These are phyloP conservation scores for Cephus pulcher DNA, from an alignment of 2,888 invertebrate genomes.

Conservation along the genomic window DNA sequence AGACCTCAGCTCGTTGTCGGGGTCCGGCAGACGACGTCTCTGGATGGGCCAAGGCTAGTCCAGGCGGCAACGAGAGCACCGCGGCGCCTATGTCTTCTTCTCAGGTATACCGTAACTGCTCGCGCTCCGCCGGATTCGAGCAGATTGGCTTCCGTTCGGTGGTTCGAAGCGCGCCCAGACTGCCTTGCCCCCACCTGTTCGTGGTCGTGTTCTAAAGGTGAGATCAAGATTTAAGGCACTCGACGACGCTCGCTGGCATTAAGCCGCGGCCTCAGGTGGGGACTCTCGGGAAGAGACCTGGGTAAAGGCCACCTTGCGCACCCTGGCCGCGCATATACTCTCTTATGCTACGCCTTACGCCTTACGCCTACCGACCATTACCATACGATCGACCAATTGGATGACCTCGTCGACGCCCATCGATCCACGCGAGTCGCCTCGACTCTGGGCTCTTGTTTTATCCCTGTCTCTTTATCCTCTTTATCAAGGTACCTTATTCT, in stretches of 20 bases:
- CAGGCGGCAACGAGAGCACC: constrained; percentile 5
- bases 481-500: not conserved
- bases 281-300: constrained; percentile 30
- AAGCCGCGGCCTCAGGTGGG: constrained; percentile 23
- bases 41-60: not conserved
- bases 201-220: constrained; percentile 46
- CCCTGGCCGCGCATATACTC: constrained; percentile 54
- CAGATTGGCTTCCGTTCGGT: constrained; percentile 64
- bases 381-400: constrained; percentile 62
- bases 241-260: constrained; percentile 40
- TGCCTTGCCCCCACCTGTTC: constrained; percentile 57
- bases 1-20: not conserved
- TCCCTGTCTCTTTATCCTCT: not conserved
- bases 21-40: not conserved
- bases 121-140: constrained; percentile 65
- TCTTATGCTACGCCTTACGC: constrained; percentile 42
- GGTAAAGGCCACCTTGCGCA: constrained; percentile 55
- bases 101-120: constrained; percentile 44
- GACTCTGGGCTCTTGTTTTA: constrained; percentile 8
- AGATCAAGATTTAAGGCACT: constrained; percentile 63
- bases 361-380: constrained; percentile 64
- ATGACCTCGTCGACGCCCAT: constrained; percentile 59
- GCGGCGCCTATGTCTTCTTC: constrained; percentile 20
- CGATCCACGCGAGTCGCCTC: constrained; percentile 32
- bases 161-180: constrained; percentile 64